phyloP scores from a whole-genome alignment of 2,888 invertebrate species.

The Eupithecia exiguata region DNA sequence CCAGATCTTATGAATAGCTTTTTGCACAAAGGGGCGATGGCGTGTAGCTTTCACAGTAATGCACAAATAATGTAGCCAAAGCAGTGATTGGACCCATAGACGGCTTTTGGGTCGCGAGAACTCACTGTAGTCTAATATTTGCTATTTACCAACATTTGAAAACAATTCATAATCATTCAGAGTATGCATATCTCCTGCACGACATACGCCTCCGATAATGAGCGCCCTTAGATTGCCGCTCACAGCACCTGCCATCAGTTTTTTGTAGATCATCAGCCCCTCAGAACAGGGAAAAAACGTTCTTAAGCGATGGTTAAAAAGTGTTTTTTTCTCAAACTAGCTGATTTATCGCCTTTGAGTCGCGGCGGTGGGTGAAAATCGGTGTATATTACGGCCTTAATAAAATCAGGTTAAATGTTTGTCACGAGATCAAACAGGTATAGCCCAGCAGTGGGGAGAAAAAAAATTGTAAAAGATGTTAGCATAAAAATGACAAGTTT shows the following conservation, averaged over 20 bases:
- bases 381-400: neutral
- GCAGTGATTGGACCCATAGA: conserved; percentile 49
- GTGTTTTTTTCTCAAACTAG: no score
- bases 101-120: conserved; percentile 16
- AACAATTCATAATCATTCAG: neutral
- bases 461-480: neutral
- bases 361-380: neutral
- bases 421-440: neutral
- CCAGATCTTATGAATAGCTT: conserved; percentile 16
- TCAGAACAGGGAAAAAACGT: neutral
- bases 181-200: no score
- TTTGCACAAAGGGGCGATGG: conserved; percentile 51
- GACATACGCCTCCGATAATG: neutral
- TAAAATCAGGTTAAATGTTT: neutral
- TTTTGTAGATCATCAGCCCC: neutral
- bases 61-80: conserved; percentile 55
- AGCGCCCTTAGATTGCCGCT: neutral
- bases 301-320: no score
- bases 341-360: no score
- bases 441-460: neutral
- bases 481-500: neutral
- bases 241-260: neutral
- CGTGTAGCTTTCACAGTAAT: conserved; percentile 57
- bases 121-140: neutral
- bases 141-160: neutral